These are phyloP conservation scores for Ostrea denselamellosa DNA, from an alignment of 1,140 invertebrate genomes.

Conservation along the genomic window DNA sequence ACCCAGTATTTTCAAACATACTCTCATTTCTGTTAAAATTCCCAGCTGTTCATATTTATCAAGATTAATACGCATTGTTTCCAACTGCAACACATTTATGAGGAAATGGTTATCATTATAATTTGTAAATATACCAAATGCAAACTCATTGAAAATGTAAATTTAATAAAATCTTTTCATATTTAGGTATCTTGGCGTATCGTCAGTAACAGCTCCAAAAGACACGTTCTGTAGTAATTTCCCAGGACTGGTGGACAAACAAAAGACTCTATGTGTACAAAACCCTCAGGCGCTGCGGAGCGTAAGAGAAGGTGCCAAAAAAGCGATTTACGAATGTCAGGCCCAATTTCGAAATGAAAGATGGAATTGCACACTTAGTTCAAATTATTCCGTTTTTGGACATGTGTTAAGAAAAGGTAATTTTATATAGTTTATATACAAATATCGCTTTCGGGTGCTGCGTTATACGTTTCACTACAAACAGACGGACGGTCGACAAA, in stretches of 20 bases:
- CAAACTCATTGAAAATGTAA: not conserved
- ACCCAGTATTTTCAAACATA: no score
- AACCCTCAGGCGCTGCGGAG: constrained; percentile 75
- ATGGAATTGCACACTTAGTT: constrained; percentile 76
- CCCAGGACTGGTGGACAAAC: constrained; percentile 70
- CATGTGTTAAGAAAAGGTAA: constrained; percentile 89
- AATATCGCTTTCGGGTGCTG: no score
- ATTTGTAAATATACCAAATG: no score
- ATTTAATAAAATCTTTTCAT: not conserved
- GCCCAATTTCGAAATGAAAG: constrained; percentile 75
- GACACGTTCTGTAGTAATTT: constrained; percentile 81
- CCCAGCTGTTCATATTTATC: no score
- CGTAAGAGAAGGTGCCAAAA: constrained; percentile 72
- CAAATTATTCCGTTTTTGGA: constrained; percentile 84
- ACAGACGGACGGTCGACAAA: no score
- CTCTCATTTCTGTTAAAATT: no score
- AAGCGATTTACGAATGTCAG: constrained; percentile 76
- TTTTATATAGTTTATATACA: not conserved
- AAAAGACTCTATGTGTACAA: constrained; percentile 71
- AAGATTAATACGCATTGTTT: no score
- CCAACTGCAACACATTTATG: no score
- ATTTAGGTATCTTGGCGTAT: constrained; percentile 81
- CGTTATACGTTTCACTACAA: no score
- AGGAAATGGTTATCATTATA: no score
- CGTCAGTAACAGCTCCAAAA: constrained; percentile 74